Evolutionary conservation across 2,888 invertebrate genomes (phyloP), one percentile per base, ranked within the genome.

Genomic region (Machimus atricapillus): DNA sequence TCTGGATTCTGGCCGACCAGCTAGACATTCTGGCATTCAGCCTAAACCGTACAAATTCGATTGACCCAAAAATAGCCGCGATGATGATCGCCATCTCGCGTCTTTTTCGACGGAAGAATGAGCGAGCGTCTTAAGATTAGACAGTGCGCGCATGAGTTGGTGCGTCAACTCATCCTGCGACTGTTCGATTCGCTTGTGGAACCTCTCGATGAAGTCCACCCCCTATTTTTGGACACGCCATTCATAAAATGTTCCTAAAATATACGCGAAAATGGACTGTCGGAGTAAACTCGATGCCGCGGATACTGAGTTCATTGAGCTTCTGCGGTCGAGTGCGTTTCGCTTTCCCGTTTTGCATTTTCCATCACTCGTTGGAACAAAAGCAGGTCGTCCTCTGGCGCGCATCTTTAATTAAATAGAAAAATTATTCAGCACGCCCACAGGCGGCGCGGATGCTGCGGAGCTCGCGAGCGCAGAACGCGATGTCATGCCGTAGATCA

Each of bases 21-120:
- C 85, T 46, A 85, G 85, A 85, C 85, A 76, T 76, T 85, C 85
- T 85, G 85, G 85, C 85, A 85, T 34, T 46, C 52, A 76, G 85
- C 46, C 74, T 40, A 58, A 76, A 46, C 16, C 31, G 46, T 85
- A 74, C 43, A 81, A n/a, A 19, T 81, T 73, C 23, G 46, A 31
- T 16, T 46, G 16, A 1, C 31, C 85, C 52, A 23, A 74, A 85
- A 85, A 85, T 85, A 85, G 34, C 73, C 23, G 46, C n/a, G 83
- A 14, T 85, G 83, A 66, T 83, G 83, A 83, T 40, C 83, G 27
- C 40, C n/a, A 27, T 23, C 19, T 40, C 9, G 9, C 52, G 46
- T 56, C 40, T 40, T 78, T 78, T 78, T 78, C 40, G 14, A 9
- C 43, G 37, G 23, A 78, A 78, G 40, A 78, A 78, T 23, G 78